Conservation (phyloP, 2,113 vertebrate genomes). For the Micromys minutus region DNA sequence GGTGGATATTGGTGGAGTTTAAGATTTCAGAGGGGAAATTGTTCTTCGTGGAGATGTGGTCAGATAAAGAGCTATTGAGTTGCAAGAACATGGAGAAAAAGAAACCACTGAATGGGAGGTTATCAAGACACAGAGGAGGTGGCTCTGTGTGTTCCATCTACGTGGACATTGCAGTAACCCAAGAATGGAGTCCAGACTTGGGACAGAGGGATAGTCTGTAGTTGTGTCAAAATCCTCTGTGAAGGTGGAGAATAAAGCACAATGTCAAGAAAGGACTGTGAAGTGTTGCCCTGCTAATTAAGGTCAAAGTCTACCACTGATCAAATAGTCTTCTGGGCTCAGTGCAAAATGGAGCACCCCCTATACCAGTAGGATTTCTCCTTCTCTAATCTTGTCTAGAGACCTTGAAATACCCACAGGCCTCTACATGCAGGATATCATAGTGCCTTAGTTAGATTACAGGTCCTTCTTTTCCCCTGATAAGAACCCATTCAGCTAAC, state of each 20-base stretch:
- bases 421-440: too few species aligned
- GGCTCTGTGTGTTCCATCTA: background rate
- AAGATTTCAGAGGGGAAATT: background rate
- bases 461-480: too few species aligned
- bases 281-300: too few species aligned
- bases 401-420: too few species aligned
- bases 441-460: too few species aligned
- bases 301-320: too few species aligned
- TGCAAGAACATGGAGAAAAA: background rate
- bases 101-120: background rate
- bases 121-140: background rate
- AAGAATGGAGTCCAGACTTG: background rate
- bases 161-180: background rate
- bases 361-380: too few species aligned
- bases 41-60: background rate
- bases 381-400: too few species aligned
- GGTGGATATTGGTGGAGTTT: background rate
- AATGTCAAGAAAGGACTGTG: background rate
- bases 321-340: too few species aligned
- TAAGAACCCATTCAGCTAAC: too few species aligned
- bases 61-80: background rate
- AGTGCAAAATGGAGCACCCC: too few species aligned
- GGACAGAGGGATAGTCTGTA: background rate
- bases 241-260: background rate
- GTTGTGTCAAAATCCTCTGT: background rate